Base-by-base conservation (phyloP, 2,113 vertebrate species). In the Dipodomys stephensi region DNA sequence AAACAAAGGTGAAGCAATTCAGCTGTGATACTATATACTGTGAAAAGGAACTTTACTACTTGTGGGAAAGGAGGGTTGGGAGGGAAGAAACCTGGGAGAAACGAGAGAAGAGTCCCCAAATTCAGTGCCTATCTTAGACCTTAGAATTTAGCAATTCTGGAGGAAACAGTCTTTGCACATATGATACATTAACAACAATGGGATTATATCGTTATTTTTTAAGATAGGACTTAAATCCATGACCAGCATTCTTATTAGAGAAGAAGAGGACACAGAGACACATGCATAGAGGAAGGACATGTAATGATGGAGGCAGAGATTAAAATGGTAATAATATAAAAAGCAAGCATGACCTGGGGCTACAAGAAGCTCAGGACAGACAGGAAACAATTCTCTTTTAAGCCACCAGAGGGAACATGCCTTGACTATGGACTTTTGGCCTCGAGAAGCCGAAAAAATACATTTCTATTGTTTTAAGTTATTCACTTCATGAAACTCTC, bases 161-260 rank as follows among this genome's bases (percentile, higher is more conserved):
- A 9, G 87, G 78, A 83, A 19, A 20, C 1, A 12, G 30, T 46
- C 27, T 67, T 90, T 87, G 30, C 10, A 78, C 12, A 69, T 69
- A 4, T 73, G 85, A 77, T 16, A 65, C 80, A 72, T 74, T 74
- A 83, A 80, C 35, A 7, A 81, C 23, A 46, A 76, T 57, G 39
- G 82, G 69, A 88, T 32, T 35, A 91, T 88, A 91, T 72, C 19
- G 65, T 79, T 46, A 32, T 85, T 22, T 91, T 82, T 92, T 73
- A 91, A 30, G 46, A 46, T 68, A 2, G 35, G 27, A 18, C 18
- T 27, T 80, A 74, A 88, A 76, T 88, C 13, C 79, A 83, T 80
- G 35, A 84, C 27, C 64, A 23, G 28, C 22, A 44, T 68, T 4
- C 30, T 88, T 57, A 62, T 80, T 87, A 76, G 23, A 82, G 49